Percentiles rank a stretch among this genome's conserved stretches.
These are phyloP conservation scores for Vanessa tameamea DNA, from an alignment of 1,140 invertebrate genomes.

Conservation along the genomic window DNA sequence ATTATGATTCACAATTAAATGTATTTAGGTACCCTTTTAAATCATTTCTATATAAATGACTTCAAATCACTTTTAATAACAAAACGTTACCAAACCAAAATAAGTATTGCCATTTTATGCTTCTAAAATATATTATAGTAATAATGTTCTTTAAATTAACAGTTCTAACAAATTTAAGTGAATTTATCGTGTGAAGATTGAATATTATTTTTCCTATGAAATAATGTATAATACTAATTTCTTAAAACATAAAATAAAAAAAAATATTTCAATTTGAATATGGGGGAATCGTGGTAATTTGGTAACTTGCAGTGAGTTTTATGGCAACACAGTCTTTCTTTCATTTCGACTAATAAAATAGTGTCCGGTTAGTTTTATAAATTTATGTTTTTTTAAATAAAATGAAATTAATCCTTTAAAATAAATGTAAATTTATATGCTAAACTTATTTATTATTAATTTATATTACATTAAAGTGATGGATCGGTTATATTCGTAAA, in stretches of 20 bases:
- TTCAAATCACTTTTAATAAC: not conserved
- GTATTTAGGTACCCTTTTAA: not conserved
- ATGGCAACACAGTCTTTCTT: slow-evolving; percentile 68
- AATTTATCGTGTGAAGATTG: too few relatives aligned
- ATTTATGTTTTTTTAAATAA: slow-evolving; percentile 47
- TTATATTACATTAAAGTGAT: slow-evolving; percentile 23
- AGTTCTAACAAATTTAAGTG: too few relatives aligned
- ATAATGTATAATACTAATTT: not conserved
- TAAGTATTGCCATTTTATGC: slow-evolving; percentile 3
- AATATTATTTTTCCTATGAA: not conserved
- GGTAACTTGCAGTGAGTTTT: not conserved
- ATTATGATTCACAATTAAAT: not conserved
- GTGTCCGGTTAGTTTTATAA: slow-evolving; percentile 64
- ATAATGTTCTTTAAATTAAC: not conserved
- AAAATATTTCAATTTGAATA: too few relatives aligned
- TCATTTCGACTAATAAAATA: slow-evolving; percentile 63
- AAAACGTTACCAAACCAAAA: not conserved
- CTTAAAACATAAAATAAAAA: not conserved
- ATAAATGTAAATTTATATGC: slow-evolving; percentile 3
- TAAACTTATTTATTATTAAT: slow-evolving; percentile 14
- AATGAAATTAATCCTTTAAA: slow-evolving; percentile 27
- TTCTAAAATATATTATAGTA: not conserved
- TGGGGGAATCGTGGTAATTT: not conserved
- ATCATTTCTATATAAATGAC: too few relatives aligned
- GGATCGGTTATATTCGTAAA: slow-evolving; percentile 46